Evolutionary conservation across 2,113 vertebrate species (phyloP), one percentile per base, ranked within the genome.

Genomic region (Pogonocichla stellata): DNA sequence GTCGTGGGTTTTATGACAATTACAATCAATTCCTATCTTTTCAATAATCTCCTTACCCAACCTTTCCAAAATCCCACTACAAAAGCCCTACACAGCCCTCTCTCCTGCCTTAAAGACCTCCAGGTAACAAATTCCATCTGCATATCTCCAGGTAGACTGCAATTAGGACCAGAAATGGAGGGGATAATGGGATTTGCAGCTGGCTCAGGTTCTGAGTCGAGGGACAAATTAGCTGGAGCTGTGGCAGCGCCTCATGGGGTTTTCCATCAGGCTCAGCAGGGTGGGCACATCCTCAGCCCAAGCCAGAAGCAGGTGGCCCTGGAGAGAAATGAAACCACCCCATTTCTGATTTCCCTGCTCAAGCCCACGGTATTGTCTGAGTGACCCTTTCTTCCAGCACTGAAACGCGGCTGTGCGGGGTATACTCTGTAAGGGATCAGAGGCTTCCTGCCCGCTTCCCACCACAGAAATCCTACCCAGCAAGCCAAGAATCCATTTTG

Each of bases 371-470:
- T 38, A 47, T 67, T 80, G 75, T 78, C 78, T 67, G 6, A 8
- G 29, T 58, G 51, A 64, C 18, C 14, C 19, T 43, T 45, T 58
- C 26, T 38, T 0, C 57, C 56, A 91, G 65, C 17, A 66, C 25
- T 84, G 38, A 15, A 33, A 1, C 7, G 1, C 0, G 0, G 19
- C 74, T 23, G 9, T 3, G 5, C 1, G 4, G 45, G 31, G 6
- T 1, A 3, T n/a, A 6, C 28, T 26, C 54, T 42, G 3, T 0
- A 3, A 56, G 70, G 22, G 51, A 66, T 24, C 34, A 12, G 42
- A 72, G 71, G 36, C 29, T 74, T 33, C 69, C 7, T 3, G 1
- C 67, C 72, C 10, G 10, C 10, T 18, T 18, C 51, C 47, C 23
- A 19, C n/a, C 57, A 34, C 51, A 62, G 51, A 58, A 78, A 79